Base-by-base conservation (phyloP, 2,888 invertebrate species). In the Heteromurus nitidus region DNA sequence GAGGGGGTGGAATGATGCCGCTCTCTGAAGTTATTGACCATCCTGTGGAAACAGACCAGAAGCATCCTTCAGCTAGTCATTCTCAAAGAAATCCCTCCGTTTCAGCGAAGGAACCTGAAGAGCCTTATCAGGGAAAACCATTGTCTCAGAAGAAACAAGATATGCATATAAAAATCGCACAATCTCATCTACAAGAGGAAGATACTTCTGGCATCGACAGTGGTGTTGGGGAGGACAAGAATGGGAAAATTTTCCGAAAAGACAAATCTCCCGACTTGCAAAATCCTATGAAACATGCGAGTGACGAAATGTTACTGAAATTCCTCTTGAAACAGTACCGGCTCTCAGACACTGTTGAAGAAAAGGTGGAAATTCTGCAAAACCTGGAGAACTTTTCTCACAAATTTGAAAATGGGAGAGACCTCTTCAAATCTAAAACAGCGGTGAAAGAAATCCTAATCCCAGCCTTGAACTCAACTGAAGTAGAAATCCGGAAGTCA, bases 381-480 rank as follows among this genome's bases (percentile, higher is more conserved):
- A 86, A 86, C 55, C 55, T 86, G 24, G 85, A 86, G 62, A 82
- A 86, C 50, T 86, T 85, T 60, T 74, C 85, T 2, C 86, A 86
- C 62, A 86, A 86, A 53, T 86, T 79, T 74, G 86, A 86, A 74
- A 86, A 86, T 60, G 86, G 86, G 0, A 36, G 85, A 28, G 86
- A 85, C 44, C 44, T 85, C 13, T 86, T 86, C 55, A 75, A 79
- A 69, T 68, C 82, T 1, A 86, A 85, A 18, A 58, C 68, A 60
- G 86, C 86, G 13, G 81, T 85, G 1, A 82, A 82, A 28, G 77
- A 75, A n/a, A 85, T 86, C 24, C 73, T 86, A 1, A 72, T 86
- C 3, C 86, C 86, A 20, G 84, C 85, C 3, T 70, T 86, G 9
- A 86, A 86, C 64, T 86, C 86, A 1, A 73, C 80, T 1, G 64